Evolutionary conservation across 2,113 vertebrate species (phyloP).

Genomic region (Thunnus thynnus): DNA sequence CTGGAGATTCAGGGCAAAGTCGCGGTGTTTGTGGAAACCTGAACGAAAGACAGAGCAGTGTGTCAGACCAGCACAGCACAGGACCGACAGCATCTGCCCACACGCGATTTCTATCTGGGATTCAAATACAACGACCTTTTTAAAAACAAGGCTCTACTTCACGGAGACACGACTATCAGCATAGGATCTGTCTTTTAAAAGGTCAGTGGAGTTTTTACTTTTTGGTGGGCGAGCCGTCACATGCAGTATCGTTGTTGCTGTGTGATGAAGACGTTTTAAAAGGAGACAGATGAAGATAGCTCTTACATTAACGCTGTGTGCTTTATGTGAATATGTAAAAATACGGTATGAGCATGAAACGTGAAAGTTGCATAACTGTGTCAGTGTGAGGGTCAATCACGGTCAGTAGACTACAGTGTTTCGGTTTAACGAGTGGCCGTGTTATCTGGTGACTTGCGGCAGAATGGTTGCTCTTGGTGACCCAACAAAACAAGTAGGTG

Average conservation of each 20-base stretch:
- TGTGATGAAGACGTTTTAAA: not conserved
- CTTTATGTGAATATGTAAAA: not conserved
- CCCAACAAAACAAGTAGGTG: too few relatives aligned
- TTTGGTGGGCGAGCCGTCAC: not conserved
- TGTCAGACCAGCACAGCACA: slow-evolving; percentile 27
- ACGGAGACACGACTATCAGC: not conserved
- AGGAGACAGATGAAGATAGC: not conserved
- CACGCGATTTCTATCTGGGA: not conserved
- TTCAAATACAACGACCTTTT: not conserved
- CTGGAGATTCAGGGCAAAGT: slow-evolving; percentile 58
- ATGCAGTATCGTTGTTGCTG: not conserved
- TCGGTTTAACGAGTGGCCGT: not conserved
- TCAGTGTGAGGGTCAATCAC: slow-evolving; percentile 61
- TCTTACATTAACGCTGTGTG: not conserved
- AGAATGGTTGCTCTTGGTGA: too few relatives aligned
- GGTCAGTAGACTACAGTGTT: slow-evolving; percentile 62
- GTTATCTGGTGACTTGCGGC: not conserved
- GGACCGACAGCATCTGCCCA: not conserved
- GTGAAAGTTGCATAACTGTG: slow-evolving; percentile 81
- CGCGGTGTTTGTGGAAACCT: slow-evolving; percentile 25
- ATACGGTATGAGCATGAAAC: not conserved
- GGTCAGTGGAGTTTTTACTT: slow-evolving; percentile 56
- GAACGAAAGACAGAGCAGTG: slow-evolving; percentile 15
- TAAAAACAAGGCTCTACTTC: not conserved
- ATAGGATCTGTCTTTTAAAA: slow-evolving; percentile 1